Base-by-base conservation (phyloP, 2,797 vertebrate genomes). In the Falco cherrug region DNA sequence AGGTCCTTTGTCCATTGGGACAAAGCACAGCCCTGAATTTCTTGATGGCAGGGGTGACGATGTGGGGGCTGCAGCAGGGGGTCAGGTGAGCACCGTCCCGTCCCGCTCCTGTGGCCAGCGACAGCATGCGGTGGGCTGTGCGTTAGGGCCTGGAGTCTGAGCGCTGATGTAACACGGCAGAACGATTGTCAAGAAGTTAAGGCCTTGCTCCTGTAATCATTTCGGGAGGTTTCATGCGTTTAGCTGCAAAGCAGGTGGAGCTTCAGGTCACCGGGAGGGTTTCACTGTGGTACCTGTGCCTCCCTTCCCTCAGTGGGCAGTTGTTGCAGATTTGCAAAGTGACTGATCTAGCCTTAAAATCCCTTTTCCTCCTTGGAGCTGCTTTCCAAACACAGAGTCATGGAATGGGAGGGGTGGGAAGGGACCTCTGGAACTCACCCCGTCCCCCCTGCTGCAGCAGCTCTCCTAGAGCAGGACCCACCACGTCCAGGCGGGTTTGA, bases 71-170 rank as follows among this genome's bases (percentile, higher is more conserved):
- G 54, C 5, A 1, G 1, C 37, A 29, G 3, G 5, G 7, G 92
- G 31, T 16, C 64, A 41, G 59, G 4, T 3, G 2, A 6, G 11
- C 19, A 1, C 11, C 51, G 13, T 5, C 33, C 25, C 14, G 78
- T 61, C 71, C 63, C 3, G 0, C 11, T 12, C 0, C 0, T 11
- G 61, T 2, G 45, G 39, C 70, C 1, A 0, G 29, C 3, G 77
- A 22, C 31, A 41, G 22, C 3, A 19, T 45, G 0, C 1, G 1
- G 9, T 6, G 57, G 43, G 16, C 43, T 17, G 43, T 16, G 43
- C 43, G 17, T 67, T 59, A 8, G 48, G 50, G 3, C 20, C 16
- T 13, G 13, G 15, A 5, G 16, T 41, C 54, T 41, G 59, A 33
- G 24, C 56, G 8, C 21, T 6, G 10, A 2, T 13, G 2, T 8